These are phyloP conservation scores for Trichomalopsis sarcophagae DNA, from an alignment of 1,140 invertebrate genomes.

Conservation along the genomic window DNA sequence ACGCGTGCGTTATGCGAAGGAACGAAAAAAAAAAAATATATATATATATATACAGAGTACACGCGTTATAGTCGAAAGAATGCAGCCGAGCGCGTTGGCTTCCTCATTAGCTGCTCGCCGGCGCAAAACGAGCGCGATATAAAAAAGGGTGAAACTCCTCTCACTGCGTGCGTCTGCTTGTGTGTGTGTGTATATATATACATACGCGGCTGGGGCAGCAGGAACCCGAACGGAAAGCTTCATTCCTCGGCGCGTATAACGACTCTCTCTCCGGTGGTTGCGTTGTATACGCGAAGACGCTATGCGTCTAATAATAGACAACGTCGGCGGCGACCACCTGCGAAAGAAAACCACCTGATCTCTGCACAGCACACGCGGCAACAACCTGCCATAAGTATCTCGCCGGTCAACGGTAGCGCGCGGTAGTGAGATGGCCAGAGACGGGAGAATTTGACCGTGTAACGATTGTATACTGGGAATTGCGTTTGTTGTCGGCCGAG, in stretches of 20 bases:
- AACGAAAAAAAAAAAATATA: not conserved
- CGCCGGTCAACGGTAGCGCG: not conserved
- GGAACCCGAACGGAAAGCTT: not conserved
- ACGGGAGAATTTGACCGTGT: not conserved
- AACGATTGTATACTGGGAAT: not conserved
- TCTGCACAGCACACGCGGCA: not conserved
- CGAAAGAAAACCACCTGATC: constrained; percentile 43
- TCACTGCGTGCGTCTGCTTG: not conserved
- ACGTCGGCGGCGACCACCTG: constrained; percentile 38
- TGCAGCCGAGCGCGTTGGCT: not conserved
- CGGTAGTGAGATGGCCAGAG: not conserved
- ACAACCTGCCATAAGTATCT: constrained; percentile 33
- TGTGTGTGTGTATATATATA: not conserved
- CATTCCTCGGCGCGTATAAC: not conserved
- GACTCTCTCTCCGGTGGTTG: not conserved
- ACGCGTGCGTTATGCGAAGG: too few relatives aligned
- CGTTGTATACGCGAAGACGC: not conserved
- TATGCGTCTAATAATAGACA: constrained; percentile 39
- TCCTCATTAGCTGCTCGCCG: not conserved
- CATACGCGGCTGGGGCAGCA: too few relatives aligned
- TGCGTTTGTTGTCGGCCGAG: not conserved
- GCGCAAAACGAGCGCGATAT: not conserved
- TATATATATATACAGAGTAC: not conserved
- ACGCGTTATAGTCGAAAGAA: not conserved
- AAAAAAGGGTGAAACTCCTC: constrained; percentile 1